Conservation (phyloP, 2,888 invertebrate species). For the Hemicrepidius hirtus region DNA sequence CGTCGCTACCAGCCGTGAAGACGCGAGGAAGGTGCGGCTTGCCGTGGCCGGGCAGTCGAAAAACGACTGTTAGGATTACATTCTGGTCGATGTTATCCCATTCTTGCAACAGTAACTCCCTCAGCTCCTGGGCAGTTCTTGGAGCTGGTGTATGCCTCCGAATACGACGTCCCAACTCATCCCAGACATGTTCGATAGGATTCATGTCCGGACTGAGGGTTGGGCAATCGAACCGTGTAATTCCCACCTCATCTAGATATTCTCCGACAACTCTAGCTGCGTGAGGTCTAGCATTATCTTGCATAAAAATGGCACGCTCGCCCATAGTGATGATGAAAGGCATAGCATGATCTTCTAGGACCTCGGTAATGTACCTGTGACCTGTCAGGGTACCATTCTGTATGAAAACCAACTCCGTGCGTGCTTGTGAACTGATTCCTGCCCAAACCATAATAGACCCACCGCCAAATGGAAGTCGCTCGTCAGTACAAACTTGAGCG, state of each 20-base stretch:
- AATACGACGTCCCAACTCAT: slow-evolving; percentile 55
- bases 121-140: slow-evolving; percentile 54
- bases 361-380: slow-evolving; percentile 55
- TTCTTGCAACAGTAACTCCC: slow-evolving; percentile 52
- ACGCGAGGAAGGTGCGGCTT: too few relatives aligned
- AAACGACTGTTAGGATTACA: too few relatives aligned
- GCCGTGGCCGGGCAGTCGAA: too few relatives aligned
- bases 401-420: slow-evolving; percentile 39
- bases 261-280: slow-evolving; percentile 48
- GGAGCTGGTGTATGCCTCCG: slow-evolving; percentile 52
- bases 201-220: slow-evolving; percentile 55
- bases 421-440: slow-evolving; percentile 50
- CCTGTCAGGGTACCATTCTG: slow-evolving; percentile 49
- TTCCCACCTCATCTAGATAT: slow-evolving; percentile 56
- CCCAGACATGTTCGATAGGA: slow-evolving; percentile 58
- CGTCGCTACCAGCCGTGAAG: too few relatives aligned
- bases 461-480: slow-evolving; percentile 50
- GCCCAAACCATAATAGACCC: slow-evolving; percentile 46
- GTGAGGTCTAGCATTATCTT: slow-evolving; percentile 52
- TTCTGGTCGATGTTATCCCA: slow-evolving; percentile 56
- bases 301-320: slow-evolving; percentile 50
- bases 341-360: slow-evolving; percentile 57
- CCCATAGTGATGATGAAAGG: slow-evolving; percentile 54
- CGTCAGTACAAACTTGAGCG: slow-evolving; percentile 43
- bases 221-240: slow-evolving; percentile 55